Base-by-base conservation (phyloP, 1,140 invertebrate species). In the Gyrodactylus bullatarudis region DNA sequence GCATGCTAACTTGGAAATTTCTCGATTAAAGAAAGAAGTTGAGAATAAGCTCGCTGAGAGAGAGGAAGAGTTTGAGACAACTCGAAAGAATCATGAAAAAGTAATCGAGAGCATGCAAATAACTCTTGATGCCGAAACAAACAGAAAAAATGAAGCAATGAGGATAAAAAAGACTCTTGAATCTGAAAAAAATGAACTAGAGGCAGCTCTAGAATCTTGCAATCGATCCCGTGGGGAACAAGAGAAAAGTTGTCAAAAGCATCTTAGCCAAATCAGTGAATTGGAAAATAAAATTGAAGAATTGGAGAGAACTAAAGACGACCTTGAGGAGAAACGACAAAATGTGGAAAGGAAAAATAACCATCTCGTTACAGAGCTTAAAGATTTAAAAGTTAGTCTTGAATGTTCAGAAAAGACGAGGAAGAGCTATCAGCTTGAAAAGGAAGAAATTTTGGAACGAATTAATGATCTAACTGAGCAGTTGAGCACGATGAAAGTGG, bases 131-230 rank as follows among this genome's bases (percentile, higher is more conserved):
- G 90, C 92, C 78, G 94, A 99, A 83, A 88, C 91, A 78, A 93
- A 95, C 85, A 92, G 91, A 78, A 97, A 97, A 83, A 90, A 91
- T 84, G 94, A 99, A 85, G 91, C 92, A 76, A 86, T 95, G 77
- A 88, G 92, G 83, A 89, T 96, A 87, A 98, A 97, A 88, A 98
- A 98, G 88, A 98, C 98, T 84, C 85, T 98, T 77, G 94, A 99
- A 83, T 88, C 88, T 77, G 94, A 98, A 84, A 96, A 97, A 84
- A 97, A 96, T 81, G 93, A 99, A 82, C 84, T 97, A 73, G 93
- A 98, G 83, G 94, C 97, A 78, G 91, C 92, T 78, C 84, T 98
- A 85, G 77, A 76, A 74, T 76, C 79, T 69, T 81, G 81, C 76
- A 75, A 79, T 22, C 89, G 89, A 76, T 94, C 94, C 80, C 90